Evolutionary conservation across 2,888 invertebrate species (phyloP).

Genomic region (Seira musarum): DNA sequence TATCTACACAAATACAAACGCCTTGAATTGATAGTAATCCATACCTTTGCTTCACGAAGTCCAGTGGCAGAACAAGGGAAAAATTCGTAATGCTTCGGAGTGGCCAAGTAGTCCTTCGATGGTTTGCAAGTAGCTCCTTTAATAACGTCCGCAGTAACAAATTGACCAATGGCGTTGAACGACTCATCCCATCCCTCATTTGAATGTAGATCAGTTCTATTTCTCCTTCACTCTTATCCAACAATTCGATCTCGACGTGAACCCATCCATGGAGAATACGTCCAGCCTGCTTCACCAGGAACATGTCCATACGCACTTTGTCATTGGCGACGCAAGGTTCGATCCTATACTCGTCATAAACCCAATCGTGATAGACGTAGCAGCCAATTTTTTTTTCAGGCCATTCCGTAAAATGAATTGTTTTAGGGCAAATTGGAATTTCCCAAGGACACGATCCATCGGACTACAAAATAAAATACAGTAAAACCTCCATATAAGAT

Average conservation of each 20-base stretch:
- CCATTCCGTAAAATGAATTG: too few species aligned
- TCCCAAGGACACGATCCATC: too few species aligned
- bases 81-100: constrained; percentile 12
- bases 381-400: too few species aligned
- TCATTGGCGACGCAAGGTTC: not conserved
- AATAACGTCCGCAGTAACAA: not conserved
- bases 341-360: too few species aligned
- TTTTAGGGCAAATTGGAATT: too few species aligned
- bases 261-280: constrained; percentile 29
- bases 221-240: not conserved
- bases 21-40: too few species aligned
- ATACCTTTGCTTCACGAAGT: constrained; percentile 16
- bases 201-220: constrained; percentile 25
- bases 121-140: not conserved
- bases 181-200: constrained; percentile 27
- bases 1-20: too few species aligned
- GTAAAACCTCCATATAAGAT: too few species aligned
- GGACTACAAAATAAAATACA: too few species aligned
- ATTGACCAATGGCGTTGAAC: constrained; percentile 34
- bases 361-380: too few species aligned
- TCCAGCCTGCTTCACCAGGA: constrained; percentile 8
- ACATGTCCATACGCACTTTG: not conserved
- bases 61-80: constrained; percentile 35
- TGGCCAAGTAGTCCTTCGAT: not conserved
- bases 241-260: constrained; percentile 23